These are phyloP conservation scores for Perca schrenkii DNA, from an alignment of 2,113 vertebrate species.

Conservation along the genomic window DNA sequence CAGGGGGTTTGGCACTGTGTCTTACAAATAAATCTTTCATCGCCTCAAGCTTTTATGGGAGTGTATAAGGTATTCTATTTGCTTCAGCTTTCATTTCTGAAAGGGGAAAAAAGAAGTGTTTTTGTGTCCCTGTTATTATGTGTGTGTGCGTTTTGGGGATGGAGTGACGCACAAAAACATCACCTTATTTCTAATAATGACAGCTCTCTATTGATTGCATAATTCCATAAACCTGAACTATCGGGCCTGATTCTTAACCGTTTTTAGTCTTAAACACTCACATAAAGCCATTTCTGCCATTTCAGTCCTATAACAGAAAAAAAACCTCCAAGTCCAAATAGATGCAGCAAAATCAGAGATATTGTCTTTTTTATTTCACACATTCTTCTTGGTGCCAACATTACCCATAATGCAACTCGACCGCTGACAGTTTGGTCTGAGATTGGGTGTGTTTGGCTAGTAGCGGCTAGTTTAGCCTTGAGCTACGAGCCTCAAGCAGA, in stretches of 20 bases:
- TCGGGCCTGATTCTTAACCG: neutral
- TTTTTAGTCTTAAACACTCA: slow-evolving; percentile 16
- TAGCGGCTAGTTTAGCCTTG: too few species aligned
- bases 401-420: neutral
- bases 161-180: slow-evolving; percentile 33
- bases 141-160: slow-evolving; percentile 15
- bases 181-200: slow-evolving; percentile 48
- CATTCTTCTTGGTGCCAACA: neutral
- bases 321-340: too few species aligned
- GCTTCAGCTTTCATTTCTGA: slow-evolving; percentile 46
- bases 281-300: neutral
- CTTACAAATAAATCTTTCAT: slow-evolving; percentile 71
- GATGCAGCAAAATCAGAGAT: neutral
- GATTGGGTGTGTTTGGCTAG: too few species aligned
- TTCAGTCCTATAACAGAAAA: neutral
- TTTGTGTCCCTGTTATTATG: slow-evolving; percentile 36
- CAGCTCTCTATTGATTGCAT: slow-evolving; percentile 30
- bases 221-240: slow-evolving; percentile 10
- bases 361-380: neutral
- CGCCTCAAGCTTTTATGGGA: slow-evolving; percentile 48
- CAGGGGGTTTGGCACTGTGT: slow-evolving; percentile 60
- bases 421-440: neutral
- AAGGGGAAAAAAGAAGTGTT: slow-evolving; percentile 13
- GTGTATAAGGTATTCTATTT: slow-evolving; percentile 40
- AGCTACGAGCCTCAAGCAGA: too few species aligned